These are phyloP conservation scores for Hemiscyllium ocellatum DNA, from an alignment of 2,113 vertebrate species.

Conservation along the genomic window DNA sequence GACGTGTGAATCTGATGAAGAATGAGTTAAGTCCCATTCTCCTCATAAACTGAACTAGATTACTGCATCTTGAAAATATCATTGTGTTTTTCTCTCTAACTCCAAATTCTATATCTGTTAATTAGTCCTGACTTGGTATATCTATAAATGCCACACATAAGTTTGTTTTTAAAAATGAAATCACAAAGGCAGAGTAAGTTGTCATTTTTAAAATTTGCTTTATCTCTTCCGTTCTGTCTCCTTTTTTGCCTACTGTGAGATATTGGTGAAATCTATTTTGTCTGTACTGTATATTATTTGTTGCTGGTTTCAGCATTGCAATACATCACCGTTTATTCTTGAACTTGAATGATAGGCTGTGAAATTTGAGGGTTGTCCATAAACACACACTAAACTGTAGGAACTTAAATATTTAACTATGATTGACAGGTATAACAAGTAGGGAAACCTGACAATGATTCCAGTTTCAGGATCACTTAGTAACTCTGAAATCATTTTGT, in stretches of 20 bases:
- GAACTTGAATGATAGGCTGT: not conserved
- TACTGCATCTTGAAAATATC: too few relatives aligned
- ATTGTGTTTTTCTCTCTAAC: not conserved
- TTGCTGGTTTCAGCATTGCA: not conserved
- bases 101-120: not conserved
- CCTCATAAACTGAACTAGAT: not conserved
- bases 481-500: not conserved
- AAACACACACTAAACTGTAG: not conserved
- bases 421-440: not conserved
- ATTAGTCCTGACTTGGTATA: not conserved
- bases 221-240: not conserved
- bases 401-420: not conserved
- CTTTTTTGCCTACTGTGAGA: not conserved
- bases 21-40: too few relatives aligned
- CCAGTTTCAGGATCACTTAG: conserved; percentile 2
- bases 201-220: not conserved
- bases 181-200: not conserved
- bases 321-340: not conserved
- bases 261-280: not conserved
- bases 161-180: not conserved
- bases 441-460: not conserved
- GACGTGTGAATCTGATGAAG: too few relatives aligned
- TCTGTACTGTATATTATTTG: not conserved
- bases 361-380: not conserved
- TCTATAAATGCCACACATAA: not conserved